Conservation (phyloP, 2,113 vertebrate species). For the Isichthys henryi region DNA sequence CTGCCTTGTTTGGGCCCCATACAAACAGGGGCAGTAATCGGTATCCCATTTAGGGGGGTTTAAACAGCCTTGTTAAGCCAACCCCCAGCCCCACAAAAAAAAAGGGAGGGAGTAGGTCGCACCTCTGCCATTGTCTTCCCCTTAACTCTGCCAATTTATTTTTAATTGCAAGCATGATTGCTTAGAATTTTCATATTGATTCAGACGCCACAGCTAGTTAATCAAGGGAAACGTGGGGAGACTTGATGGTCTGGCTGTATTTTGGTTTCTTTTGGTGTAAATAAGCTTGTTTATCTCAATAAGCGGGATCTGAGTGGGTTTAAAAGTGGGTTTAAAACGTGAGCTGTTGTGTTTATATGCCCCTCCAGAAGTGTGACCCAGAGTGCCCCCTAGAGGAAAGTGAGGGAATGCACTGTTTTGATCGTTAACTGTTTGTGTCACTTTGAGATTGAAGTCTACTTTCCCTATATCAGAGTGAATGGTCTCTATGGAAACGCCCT, state of each 20-base stretch:
- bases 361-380: neutral
- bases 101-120: neutral
- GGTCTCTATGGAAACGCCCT: neutral
- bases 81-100: neutral
- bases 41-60: neutral
- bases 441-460: neutral
- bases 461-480: neutral
- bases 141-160: conserved; percentile 24
- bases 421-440: neutral
- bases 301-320: neutral
- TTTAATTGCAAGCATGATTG: conserved; percentile 27
- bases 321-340: neutral
- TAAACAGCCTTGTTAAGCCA: neutral
- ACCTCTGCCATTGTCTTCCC: conserved; percentile 13
- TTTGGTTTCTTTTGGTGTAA: neutral
- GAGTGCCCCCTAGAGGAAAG: neutral
- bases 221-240: conserved; percentile 13
- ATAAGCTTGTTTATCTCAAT: neutral
- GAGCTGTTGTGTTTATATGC: neutral
- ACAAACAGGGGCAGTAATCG: neutral
- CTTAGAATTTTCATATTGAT: conserved; percentile 27
- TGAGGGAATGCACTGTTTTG: neutral
- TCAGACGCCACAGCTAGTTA: conserved; percentile 16
- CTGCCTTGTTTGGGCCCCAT: neutral
- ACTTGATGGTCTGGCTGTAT: neutral